phyloP scores from a whole-genome alignment of 2,888 invertebrate genomes.

The Phalangium opilio region DNA sequence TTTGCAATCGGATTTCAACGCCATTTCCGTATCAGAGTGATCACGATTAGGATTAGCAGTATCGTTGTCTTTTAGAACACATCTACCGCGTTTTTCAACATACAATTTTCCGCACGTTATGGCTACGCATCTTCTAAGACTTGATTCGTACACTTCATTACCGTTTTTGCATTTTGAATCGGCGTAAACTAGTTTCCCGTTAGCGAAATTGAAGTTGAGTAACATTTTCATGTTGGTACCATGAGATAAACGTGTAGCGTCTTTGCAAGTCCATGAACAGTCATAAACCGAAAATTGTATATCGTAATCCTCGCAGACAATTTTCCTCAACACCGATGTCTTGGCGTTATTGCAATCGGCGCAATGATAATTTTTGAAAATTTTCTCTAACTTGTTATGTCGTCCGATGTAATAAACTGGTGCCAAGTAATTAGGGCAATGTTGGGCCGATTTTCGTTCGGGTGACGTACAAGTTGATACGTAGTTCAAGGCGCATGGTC shows the following conservation, averaged over 20 bases:
- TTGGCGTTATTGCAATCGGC: constrained; percentile 8
- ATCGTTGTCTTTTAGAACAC: constrained; percentile 1
- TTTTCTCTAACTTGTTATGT: neutral
- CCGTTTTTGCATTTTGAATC: neutral
- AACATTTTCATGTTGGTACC: too few relatives aligned
- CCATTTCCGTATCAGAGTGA: neutral
- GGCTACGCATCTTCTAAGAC: constrained; percentile 4
- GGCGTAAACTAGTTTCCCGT: constrained; percentile 1
- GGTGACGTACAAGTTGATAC: neutral
- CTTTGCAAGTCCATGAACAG: neutral
- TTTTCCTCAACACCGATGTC: too few relatives aligned
- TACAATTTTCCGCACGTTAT: constrained; percentile 9
- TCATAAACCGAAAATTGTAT: neutral
- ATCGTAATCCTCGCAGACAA: too few relatives aligned
- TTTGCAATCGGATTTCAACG: constrained; percentile 4
- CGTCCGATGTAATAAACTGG: constrained; percentile 4
- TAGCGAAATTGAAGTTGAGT: constrained; percentile 6
- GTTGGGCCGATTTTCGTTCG: neutral
- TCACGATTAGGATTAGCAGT: too few relatives aligned
- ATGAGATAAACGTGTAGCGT: neutral
- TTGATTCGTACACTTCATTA: constrained; percentile 9
- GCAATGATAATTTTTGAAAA: constrained; percentile 13
- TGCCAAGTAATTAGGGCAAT: constrained; percentile 8
- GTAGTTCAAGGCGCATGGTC: constrained; percentile 3
- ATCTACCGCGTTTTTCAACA: constrained; percentile 3